These are phyloP conservation scores for Meles meles DNA, from an alignment of 2,113 vertebrate genomes.

Conservation along the genomic window DNA sequence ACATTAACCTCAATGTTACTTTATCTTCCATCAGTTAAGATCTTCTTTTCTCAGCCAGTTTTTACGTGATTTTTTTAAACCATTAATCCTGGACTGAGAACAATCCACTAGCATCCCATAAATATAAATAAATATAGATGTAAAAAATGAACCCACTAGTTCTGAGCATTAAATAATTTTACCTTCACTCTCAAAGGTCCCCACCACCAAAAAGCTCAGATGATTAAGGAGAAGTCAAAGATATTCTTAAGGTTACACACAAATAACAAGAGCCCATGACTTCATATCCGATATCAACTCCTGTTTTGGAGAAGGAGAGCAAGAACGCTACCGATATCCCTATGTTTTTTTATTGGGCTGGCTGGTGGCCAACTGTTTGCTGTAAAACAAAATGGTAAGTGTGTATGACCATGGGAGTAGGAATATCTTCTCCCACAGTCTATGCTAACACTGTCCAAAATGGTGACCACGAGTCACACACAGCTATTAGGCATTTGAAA, in stretches of 20 bases:
- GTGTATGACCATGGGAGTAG: background rate
- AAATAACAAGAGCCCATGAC: background rate
- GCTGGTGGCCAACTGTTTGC: background rate
- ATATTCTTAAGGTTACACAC: background rate
- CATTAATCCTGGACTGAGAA: background rate
- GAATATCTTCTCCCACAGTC: background rate
- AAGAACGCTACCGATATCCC: background rate
- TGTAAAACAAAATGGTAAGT: background rate
- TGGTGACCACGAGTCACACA: background rate
- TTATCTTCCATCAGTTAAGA: background rate
- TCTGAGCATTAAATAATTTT: slow-evolving; percentile 5
- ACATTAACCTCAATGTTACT: background rate
- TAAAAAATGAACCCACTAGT: background rate
- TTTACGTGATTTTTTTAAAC: background rate
- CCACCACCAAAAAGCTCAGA: background rate
- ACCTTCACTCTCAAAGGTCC: background rate
- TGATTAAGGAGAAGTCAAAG: background rate
- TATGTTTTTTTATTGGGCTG: background rate
- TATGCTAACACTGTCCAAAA: background rate
- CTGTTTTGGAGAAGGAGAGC: background rate
- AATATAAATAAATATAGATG: background rate
- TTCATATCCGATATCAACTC: background rate
- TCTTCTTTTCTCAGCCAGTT: slow-evolving; percentile 20
- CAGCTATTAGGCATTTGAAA: background rate
- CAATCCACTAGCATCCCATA: background rate